phyloP scores from a whole-genome alignment of 2,888 invertebrate species.

The Eupithecia insigniata region DNA sequence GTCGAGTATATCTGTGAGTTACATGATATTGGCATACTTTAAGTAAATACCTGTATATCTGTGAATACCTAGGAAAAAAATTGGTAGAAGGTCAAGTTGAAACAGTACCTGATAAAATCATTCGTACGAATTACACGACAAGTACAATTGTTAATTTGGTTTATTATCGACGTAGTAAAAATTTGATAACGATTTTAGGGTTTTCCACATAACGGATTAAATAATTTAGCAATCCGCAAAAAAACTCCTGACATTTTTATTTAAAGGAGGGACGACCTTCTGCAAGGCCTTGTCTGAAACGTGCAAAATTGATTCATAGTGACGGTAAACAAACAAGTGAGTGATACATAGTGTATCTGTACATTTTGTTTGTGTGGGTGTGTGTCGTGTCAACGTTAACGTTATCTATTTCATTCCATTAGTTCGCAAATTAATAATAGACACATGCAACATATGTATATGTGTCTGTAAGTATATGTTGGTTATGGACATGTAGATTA shows the following conservation, averaged over 20 bases:
- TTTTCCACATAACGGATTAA: conserved; percentile 13
- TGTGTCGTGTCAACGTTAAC: conserved; percentile 16
- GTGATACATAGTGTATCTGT: conserved; percentile 28
- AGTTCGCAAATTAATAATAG: conserved; percentile 34
- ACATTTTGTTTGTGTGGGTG: conserved; percentile 23
- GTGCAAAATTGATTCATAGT: conserved; percentile 44
- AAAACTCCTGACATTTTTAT: conserved; percentile 14
- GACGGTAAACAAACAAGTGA: conserved; percentile 41
- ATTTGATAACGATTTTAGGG: neutral
- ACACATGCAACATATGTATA: neutral
- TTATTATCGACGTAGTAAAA: neutral
- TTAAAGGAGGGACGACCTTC: conserved; percentile 36
- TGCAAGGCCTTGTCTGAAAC: conserved; percentile 39
- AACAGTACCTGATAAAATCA: neutral
- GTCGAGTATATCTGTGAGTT: neutral
- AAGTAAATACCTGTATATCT: neutral
- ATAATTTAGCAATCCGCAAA: conserved; percentile 14
- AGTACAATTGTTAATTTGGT: neutral
- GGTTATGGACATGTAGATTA: neutral
- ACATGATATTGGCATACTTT: neutral
- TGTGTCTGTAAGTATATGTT: neutral
- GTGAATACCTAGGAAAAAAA: neutral
- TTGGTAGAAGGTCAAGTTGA: neutral
- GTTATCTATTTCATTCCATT: conserved; percentile 42
- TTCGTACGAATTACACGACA: neutral